A percentile compares a stretch with the other conserved stretches of the same genome.
phyloP scores from a whole-genome alignment of 1,140 invertebrate genomes.

The Drosophila ogumai region DNA sequence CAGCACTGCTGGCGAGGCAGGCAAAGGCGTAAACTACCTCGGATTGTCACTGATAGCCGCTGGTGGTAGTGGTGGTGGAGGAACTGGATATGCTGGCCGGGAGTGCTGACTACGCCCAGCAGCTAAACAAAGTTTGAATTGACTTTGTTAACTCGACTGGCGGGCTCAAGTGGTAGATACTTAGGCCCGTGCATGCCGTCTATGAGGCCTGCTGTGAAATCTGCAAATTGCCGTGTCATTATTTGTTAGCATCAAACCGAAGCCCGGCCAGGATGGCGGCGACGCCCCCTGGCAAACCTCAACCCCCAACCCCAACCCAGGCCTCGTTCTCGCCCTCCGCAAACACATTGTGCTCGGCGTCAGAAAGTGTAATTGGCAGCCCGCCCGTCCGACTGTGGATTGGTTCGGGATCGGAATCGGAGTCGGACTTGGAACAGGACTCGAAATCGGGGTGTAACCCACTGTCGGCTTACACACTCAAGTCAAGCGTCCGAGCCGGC shows the following conservation, averaged over 20 bases:
- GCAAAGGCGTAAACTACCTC: constrained; percentile 51
- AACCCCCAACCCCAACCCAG: constrained; percentile 14
- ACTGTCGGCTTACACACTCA: constrained; percentile 67
- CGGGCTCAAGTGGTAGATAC: constrained; percentile 56
- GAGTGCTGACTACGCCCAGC: constrained; percentile 34
- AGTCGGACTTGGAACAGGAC: constrained; percentile 16
- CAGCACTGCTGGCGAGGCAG: constrained; percentile 14
- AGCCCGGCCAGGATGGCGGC: constrained; percentile 34
- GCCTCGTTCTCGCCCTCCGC: constrained; percentile 2
- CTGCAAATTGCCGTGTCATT: constrained; percentile 85
- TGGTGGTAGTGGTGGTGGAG: constrained; percentile 3
- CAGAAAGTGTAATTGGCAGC: constrained; percentile 80
- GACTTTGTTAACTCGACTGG: constrained; percentile 76
- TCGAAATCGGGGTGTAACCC: constrained; percentile 57
- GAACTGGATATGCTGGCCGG: constrained; percentile 9
- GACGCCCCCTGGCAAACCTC: constrained; percentile 29
- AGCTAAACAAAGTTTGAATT: constrained; percentile 74
- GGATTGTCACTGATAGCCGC: constrained; percentile 70
- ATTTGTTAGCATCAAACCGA: constrained; percentile 83
- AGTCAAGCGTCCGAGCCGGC: constrained; percentile 38
- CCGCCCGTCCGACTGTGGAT: constrained; percentile 36
- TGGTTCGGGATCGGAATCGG: constrained; percentile 22
- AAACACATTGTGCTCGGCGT: constrained; percentile 54
- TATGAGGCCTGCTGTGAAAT: constrained; percentile 79
- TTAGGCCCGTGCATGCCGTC: constrained; percentile 29